Percentiles rank a stretch among this genome's conserved stretches.
These are phyloP conservation scores for Calephelis perditalis DNA, from an alignment of 2,888 invertebrate species.

Conservation along the genomic window DNA sequence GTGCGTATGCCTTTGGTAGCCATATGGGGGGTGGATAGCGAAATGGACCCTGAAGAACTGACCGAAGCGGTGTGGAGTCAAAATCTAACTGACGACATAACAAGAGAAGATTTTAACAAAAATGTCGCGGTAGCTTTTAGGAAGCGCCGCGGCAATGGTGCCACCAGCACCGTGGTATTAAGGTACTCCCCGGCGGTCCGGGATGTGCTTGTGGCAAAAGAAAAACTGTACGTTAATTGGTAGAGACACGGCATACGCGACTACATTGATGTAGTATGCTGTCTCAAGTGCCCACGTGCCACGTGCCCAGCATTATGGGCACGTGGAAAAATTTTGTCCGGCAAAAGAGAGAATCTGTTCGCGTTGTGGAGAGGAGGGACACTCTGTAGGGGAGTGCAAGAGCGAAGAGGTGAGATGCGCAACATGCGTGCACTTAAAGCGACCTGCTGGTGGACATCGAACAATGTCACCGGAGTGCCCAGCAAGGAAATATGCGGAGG, in stretches of 20 bases:
- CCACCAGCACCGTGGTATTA: background rate
- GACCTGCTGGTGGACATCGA: background rate
- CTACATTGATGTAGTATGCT: slow-evolving; percentile 38
- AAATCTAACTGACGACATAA: slow-evolving; percentile 11
- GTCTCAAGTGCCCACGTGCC: slow-evolving; percentile 30
- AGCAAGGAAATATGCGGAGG: background rate
- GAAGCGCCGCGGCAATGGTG: background rate
- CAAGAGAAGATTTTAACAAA: background rate
- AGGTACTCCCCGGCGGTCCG: background rate
- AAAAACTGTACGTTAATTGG: slow-evolving; percentile 48
- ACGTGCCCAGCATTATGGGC: slow-evolving; percentile 41
- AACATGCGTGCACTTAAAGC: background rate
- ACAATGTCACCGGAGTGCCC: background rate
- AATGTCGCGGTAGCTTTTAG: background rate
- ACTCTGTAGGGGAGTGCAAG: background rate
- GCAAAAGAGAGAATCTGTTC: slow-evolving; percentile 39
- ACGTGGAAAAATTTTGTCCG: slow-evolving; percentile 42
- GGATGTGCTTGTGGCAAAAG: slow-evolving; percentile 28
- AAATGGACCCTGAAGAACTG: background rate
- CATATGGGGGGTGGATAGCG: background rate
- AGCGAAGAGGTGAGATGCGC: background rate
- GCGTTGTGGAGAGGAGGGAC: slow-evolving; percentile 20
- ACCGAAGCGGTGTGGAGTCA: slow-evolving; percentile 15
- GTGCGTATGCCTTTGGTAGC: slow-evolving; percentile 8
- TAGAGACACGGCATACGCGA: slow-evolving; percentile 7